Base-by-base conservation (phyloP, 2,797 vertebrate species). In the Sebastes taczanowskii region DNA sequence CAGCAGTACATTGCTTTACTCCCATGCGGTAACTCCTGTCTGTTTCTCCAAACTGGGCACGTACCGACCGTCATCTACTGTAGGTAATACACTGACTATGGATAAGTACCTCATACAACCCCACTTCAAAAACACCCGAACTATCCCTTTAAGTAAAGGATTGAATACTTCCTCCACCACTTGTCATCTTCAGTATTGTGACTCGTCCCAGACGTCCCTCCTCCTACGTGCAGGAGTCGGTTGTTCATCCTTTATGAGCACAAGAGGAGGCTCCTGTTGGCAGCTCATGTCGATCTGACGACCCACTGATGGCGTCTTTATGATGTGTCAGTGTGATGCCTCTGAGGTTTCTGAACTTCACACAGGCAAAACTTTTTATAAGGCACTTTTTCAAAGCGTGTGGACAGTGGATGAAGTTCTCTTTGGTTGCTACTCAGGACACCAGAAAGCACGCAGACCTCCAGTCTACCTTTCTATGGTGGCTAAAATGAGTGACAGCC, bases 171-270 rank as follows among this genome's bases (percentile, higher is more conserved):
- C 35, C 35, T 52, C n/a, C 46, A 46, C 14, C 9, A 22, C 11
- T 35, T 60, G 55, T 38, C 23, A 5, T 52, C 42, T 80, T 86
- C 60, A 72, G 55, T 77, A 83, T 73, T 71, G 62, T 4, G 8
- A 49, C 69, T 90, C 80, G 84, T 90, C 80, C 81, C 78, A 67
- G 49, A 76, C 73, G 81, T 80, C 49, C 71, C 11, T 86, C 69
- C 55, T 83, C 69, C 83, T 71, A 64, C 91, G 84, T 74, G 80
- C 77, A 73, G 90, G 74, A 86, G 63, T 55, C n/a, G 38, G 23
- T 83, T 85, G 89, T 92, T 90, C 78, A 90, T 93, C 82, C 88
- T 90, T 90, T 83, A 85, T 86, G 88, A 91, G 82, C 85, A 78
- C 73, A 83, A 35, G 75, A 83, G 49, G 56, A 82, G 68, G 66